phyloP scores from a whole-genome alignment of 1,140 invertebrate genomes.

The Drosophila navojoa region DNA sequence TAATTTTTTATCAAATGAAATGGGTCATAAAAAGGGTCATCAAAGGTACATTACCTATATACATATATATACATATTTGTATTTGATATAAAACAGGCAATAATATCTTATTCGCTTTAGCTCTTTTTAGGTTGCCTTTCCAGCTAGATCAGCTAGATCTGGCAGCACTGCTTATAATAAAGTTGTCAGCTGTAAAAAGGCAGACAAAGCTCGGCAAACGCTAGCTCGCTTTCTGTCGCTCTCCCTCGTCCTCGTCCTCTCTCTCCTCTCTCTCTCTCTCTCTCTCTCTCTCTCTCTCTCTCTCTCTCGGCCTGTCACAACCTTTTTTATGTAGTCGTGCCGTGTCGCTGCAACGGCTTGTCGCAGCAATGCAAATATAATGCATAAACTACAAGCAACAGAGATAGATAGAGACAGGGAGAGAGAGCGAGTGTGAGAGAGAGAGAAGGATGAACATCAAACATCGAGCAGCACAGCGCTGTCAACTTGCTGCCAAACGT shows the following conservation, averaged over 20 bases:
- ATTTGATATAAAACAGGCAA: no score
- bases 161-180: background rate
- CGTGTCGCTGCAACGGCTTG: constrained; percentile 16
- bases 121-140: no score
- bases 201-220: constrained; percentile 10
- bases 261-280: no score
- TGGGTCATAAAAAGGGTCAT: no score
- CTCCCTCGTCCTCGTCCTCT: no score
- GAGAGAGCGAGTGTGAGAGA: background rate
- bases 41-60: no score
- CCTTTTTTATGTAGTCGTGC: background rate
- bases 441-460: constrained; percentile 10
- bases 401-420: background rate
- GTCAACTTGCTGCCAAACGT: constrained; percentile 44
- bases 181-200: constrained; percentile 30
- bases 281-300: no score
- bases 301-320: background rate
- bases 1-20: no score
- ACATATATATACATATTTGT: no score
- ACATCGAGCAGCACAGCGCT: constrained; percentile 18
- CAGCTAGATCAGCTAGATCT: no score
- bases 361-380: constrained; percentile 49
- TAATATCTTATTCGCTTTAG: no score
- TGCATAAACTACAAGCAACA: constrained; percentile 50
- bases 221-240: background rate